Evolutionary conservation across 2,888 invertebrate genomes (phyloP).

Genomic region (Temnothorax ravouxi): DNA sequence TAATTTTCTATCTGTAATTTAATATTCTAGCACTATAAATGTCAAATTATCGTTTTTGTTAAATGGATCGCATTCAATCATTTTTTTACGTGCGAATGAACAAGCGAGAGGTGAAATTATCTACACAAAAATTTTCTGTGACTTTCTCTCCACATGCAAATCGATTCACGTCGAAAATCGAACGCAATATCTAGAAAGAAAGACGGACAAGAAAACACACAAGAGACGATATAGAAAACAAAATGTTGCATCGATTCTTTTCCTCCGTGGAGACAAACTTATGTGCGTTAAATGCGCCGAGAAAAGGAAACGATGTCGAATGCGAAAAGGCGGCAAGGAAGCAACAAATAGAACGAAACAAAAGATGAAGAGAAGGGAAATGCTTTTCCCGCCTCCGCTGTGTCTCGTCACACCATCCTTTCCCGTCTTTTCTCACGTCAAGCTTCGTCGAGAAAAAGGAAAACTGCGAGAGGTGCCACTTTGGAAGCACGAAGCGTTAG

Average conservation of each 20-base stretch:
- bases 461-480: conserved; percentile 51
- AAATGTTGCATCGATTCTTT: conserved; percentile 11
- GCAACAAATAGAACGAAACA: conserved; percentile 37
- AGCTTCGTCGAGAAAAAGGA: conserved; percentile 30
- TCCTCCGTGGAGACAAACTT: conserved; percentile 17
- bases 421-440: conserved; percentile 34
- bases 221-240: not conserved
- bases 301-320: conserved; percentile 43
- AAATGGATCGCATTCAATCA: not conserved
- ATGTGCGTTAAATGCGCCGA: conserved; percentile 29
- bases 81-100: not conserved
- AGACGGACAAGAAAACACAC: not conserved
- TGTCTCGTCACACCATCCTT: conserved; percentile 24
- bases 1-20: not conserved
- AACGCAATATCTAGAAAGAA: not conserved
- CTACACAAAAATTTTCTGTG: conserved; percentile 1
- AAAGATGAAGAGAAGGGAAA: conserved; percentile 33
- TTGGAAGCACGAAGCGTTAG: conserved; percentile 57
- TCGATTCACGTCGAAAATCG: conserved; percentile 9
- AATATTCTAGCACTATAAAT: not conserved
- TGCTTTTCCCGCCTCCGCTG: conserved; percentile 27
- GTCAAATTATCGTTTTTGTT: not conserved
- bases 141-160: not conserved
- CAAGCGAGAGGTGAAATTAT: not conserved
- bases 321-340: conserved; percentile 33